Conservation (phyloP, 2,797 vertebrate genomes). For the Stomatorhinus walkeri region DNA sequence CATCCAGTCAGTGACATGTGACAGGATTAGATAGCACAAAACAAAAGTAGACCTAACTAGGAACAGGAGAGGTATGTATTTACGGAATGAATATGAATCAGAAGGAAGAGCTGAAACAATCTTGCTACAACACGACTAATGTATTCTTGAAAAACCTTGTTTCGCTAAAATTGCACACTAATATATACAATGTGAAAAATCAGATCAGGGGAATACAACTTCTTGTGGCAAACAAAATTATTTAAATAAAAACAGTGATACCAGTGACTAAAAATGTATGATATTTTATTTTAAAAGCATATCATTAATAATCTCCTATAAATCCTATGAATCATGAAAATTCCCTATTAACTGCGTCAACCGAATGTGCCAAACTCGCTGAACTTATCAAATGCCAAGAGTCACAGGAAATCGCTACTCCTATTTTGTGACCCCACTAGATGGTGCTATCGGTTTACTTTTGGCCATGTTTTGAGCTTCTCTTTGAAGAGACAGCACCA, state of each 20-base stretch:
- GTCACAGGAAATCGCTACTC: background rate
- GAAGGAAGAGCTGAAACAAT: background rate
- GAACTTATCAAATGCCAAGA: background rate
- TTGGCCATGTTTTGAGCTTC: background rate
- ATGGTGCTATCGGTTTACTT: background rate
- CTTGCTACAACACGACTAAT: background rate
- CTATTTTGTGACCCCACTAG: background rate
- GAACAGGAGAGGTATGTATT: background rate
- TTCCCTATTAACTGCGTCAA: background rate
- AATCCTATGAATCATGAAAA: background rate
- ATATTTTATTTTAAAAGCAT: background rate
- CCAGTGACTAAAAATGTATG: background rate
- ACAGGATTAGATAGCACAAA: background rate
- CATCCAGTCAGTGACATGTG: background rate
- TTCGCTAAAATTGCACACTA: background rate
- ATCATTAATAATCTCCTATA: background rate
- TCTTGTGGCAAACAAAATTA: background rate
- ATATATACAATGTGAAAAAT: background rate
- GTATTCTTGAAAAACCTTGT: background rate
- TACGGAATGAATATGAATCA: background rate
- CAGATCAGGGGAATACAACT: background rate
- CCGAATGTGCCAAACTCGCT: background rate
- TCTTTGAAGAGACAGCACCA: background rate
- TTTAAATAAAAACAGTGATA: background rate
- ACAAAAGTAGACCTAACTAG: background rate